Evolutionary conservation across 2,888 invertebrate genomes (phyloP).

Genomic region (Xanthostigma xanthostigma): DNA sequence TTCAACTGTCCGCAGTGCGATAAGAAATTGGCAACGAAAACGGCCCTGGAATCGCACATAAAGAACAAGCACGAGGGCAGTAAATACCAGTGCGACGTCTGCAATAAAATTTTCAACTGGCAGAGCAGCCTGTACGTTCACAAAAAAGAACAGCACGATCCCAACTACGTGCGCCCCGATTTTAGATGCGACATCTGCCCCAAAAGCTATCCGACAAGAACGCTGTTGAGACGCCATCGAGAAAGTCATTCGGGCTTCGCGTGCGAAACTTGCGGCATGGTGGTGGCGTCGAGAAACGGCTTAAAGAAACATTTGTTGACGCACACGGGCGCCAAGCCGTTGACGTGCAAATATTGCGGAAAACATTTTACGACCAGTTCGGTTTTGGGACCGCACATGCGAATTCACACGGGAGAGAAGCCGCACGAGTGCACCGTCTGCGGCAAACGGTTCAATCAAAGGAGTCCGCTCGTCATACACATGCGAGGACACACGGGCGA

Average conservation of each 20-base stretch:
- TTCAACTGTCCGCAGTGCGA: no score
- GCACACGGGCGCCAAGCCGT: conserved; percentile 27
- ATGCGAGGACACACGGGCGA: conserved; percentile 12
- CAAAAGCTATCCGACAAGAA: conserved; percentile 5
- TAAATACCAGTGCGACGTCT: no score
- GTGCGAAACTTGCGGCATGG: conserved; percentile 32
- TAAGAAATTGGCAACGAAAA: no score
- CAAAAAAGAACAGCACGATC: no score
- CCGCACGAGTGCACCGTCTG: conserved; percentile 23
- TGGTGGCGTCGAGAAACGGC: conserved; percentile 28
- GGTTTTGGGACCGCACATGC: not conserved
- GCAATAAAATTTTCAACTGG: no score
- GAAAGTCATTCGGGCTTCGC: conserved; percentile 12
- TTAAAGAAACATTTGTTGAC: conserved; percentile 27
- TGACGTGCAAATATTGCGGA: conserved; percentile 21
- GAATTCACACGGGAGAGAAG: conserved; percentile 12
- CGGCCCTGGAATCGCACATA: no score
- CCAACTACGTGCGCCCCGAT: no score
- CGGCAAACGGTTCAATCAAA: conserved; percentile 18
- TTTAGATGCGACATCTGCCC: conserved; percentile 2
- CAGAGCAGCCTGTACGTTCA: no score
- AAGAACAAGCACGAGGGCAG: no score
- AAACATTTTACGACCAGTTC: not conserved
- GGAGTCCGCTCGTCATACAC: conserved; percentile 15
- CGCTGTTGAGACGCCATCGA: not conserved